Evolutionary conservation across 2,797 vertebrate genomes (phyloP).

Genomic region (Falco naumanni): DNA sequence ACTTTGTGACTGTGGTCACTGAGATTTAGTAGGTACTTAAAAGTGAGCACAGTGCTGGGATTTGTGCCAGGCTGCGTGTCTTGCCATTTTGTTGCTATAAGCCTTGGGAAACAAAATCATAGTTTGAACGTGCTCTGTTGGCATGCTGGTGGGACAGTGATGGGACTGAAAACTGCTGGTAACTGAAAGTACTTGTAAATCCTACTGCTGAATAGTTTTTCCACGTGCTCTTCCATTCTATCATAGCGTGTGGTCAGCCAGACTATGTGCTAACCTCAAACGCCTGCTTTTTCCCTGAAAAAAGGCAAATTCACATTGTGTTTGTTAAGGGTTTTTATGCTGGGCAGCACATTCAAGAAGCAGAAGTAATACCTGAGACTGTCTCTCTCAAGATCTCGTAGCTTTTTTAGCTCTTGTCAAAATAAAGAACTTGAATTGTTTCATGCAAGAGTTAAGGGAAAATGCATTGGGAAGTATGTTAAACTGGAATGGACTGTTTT

Average conservation of each 20-base stretch:
- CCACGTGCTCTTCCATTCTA: background rate
- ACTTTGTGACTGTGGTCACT: background rate
- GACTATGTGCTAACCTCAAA: background rate
- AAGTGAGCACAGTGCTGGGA: background rate
- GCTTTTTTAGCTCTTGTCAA: background rate
- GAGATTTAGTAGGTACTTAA: constrained; percentile 8
- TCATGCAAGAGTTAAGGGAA: background rate
- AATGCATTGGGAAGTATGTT: background rate
- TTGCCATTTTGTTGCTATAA: background rate
- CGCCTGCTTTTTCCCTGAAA: background rate
- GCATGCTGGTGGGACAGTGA: background rate
- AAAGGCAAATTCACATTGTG: background rate
- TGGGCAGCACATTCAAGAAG: background rate
- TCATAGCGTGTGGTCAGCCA: rapidly evolving
- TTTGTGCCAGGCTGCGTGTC: background rate
- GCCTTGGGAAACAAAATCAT: background rate
- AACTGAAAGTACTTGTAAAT: background rate
- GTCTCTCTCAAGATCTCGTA: background rate
- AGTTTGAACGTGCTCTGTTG: background rate
- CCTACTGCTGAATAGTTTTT: background rate
- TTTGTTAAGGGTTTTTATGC: background rate
- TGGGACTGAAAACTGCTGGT: background rate
- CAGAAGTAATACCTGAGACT: background rate
- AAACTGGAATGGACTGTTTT: background rate
- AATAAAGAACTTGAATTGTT: background rate